Evolutionary conservation across 2,113 vertebrate genomes (phyloP), one percentile per base, ranked within the genome.

Genomic region (Oostethus manadensis): DNA sequence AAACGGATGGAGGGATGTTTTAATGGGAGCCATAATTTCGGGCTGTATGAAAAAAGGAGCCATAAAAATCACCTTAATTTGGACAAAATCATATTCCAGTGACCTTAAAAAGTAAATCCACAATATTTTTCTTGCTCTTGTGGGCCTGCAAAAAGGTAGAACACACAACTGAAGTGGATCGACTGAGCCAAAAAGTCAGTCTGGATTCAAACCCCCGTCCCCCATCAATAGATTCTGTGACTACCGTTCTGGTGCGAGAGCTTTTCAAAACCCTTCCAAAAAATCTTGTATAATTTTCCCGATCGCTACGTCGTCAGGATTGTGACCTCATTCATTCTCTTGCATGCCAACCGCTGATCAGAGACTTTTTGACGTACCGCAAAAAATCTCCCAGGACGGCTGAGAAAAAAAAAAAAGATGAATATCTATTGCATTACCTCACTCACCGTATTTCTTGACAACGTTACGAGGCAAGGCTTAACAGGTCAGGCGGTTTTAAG

Each of bases 401-500:
- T 35, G 17, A 11, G n/a, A n/a, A n/a, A 16, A 18, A 10, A 63
- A 62, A 64, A 48, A 33, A 60, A n/a, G 11, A 17, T 54, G 65
- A 26, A 76, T 29, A 50, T 22, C 42, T 13, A 48, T 38, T 8
- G 47, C 62, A 73, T 84, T 79, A 86, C 81, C 76, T 86, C 80
- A 86, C 63, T 55, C 56, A 1, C 64, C 69, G 56, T 78, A 83
- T 78, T 71, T 78, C 67, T 68, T 70, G 60, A 70, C 68, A 58
- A 46, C 26, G 35, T 22, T 6, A 62, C 80, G 81, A 82, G 73
- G 64, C 77, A 76, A 73, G 74, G 68, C 70, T 75, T 61, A 53
- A 64, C 66, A 65, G 72, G 62, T 65, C 58, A 68, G 73, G 54
- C 67, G 45, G 73, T 73, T 76, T 84, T 76, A 76, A 78, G 70